Percentiles rank a stretch among this genome's conserved stretches.
Conservation (phyloP, 1,140 invertebrate species). For the Brachionus angularis region DNA sequence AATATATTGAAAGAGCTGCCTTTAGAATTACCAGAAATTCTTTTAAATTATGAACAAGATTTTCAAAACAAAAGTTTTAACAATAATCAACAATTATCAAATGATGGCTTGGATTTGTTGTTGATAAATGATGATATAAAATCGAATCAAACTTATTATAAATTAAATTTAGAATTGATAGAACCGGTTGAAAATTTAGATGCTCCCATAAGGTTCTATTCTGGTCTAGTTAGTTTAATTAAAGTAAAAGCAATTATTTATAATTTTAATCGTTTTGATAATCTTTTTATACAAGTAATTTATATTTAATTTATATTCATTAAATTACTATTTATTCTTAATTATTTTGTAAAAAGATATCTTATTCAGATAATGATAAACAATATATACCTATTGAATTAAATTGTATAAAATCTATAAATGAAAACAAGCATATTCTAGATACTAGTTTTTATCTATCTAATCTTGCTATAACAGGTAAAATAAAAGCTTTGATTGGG, state of each 20-base stretch:
- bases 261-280: conserved; percentile 26
- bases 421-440: conserved; percentile 4
- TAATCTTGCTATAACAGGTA: conserved; percentile 25
- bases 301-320: no score
- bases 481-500: neutral
- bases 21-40: neutral
- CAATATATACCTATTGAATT: conserved; percentile 4
- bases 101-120: conserved; percentile 6
- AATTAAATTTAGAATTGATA: neutral
- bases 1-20: neutral
- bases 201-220: conserved; percentile 9
- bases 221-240: conserved; percentile 26
- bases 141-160: neutral
- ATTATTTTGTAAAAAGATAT: neutral
- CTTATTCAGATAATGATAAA: conserved; percentile 33
- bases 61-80: neutral
- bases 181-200: conserved; percentile 30
- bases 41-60: neutral
- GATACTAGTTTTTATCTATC: conserved; percentile 7
- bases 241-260: conserved; percentile 27
- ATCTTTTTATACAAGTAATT: conserved; percentile 17
- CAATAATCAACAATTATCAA: no score
- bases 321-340: neutral
- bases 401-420: neutral
- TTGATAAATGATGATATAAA: neutral